phyloP scores from a whole-genome alignment of 2,888 invertebrate species.

The Cacoxenus indagator region DNA sequence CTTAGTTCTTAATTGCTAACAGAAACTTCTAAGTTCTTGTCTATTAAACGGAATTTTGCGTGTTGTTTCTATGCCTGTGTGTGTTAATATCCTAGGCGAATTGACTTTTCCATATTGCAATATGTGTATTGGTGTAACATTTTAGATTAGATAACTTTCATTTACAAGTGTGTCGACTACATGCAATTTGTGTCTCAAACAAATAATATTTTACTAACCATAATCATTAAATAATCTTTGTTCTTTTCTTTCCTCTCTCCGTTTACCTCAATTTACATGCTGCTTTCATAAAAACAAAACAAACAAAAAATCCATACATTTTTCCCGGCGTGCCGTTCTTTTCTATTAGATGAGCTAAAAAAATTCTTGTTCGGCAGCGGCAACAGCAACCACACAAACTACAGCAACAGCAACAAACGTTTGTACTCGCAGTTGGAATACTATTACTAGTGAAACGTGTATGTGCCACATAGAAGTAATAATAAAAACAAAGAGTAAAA shows the following conservation, averaged over 20 bases:
- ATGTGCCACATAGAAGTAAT: not conserved
- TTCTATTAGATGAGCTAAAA: constrained; percentile 16
- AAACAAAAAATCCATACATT: constrained; percentile 23
- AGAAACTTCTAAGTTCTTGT: too few species aligned
- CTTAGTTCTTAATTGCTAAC: too few species aligned
- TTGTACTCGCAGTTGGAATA: not conserved
- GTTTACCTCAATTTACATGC: constrained; percentile 55
- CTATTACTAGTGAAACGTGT: too few species aligned
- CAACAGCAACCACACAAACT: constrained; percentile 6
- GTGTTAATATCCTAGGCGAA: too few species aligned
- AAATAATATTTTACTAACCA: constrained; percentile 45
- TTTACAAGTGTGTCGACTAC: constrained; percentile 43
- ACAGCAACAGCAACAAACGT: not conserved
- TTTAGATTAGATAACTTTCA: constrained; percentile 54
- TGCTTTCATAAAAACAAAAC: constrained; percentile 49
- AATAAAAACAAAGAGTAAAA: too few species aligned
- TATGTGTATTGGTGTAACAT: not conserved
- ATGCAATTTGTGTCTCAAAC: constrained; percentile 18
- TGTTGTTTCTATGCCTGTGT: too few species aligned
- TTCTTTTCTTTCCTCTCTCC: constrained; percentile 51
- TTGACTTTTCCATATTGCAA: too few species aligned
- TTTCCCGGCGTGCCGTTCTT: not conserved
- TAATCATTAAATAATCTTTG: constrained; percentile 49
- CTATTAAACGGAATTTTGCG: too few species aligned
- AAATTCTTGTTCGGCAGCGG: not conserved